Percentiles rank a stretch among this genome's conserved stretches.
Conservation (phyloP, 2,113 vertebrate genomes). For the Actenoides hombroni region DNA sequence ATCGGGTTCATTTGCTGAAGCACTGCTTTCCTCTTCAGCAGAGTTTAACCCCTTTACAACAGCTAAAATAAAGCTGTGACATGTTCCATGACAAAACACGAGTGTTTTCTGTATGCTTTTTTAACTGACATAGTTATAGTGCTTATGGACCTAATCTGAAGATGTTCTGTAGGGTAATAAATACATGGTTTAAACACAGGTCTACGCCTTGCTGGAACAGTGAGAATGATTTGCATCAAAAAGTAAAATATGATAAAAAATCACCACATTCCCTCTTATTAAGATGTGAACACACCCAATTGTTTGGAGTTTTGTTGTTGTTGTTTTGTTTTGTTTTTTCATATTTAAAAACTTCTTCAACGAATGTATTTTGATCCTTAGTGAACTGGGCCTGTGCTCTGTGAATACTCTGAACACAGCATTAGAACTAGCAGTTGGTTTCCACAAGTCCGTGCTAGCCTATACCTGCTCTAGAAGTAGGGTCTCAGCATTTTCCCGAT, state of each 20-base stretch:
- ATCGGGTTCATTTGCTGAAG: not conserved
- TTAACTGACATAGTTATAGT: not conserved
- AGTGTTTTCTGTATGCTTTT: not conserved
- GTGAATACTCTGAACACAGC: not conserved
- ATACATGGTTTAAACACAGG: not conserved
- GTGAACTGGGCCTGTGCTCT: not conserved
- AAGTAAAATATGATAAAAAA: not conserved
- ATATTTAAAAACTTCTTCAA: not conserved
- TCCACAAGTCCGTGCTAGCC: not conserved
- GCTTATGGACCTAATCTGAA: not conserved
- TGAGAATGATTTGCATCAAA: not conserved
- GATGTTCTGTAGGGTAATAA: not conserved
- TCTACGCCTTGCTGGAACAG: not conserved
- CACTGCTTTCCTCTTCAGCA: not conserved
- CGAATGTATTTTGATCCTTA: not conserved
- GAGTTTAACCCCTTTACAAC: slow-evolving; percentile 3
- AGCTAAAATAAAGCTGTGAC: not conserved
- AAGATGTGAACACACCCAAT: not conserved
- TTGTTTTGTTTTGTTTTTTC: too few species aligned
- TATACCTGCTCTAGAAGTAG: not conserved
- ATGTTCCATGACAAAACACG: not conserved
- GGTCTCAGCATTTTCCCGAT: not conserved
- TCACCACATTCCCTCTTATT: not conserved
- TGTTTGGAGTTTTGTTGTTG: not conserved
- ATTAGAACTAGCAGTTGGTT: not conserved